Conservation (phyloP, 2,888 invertebrate species). For the Eudemis profundana region DNA sequence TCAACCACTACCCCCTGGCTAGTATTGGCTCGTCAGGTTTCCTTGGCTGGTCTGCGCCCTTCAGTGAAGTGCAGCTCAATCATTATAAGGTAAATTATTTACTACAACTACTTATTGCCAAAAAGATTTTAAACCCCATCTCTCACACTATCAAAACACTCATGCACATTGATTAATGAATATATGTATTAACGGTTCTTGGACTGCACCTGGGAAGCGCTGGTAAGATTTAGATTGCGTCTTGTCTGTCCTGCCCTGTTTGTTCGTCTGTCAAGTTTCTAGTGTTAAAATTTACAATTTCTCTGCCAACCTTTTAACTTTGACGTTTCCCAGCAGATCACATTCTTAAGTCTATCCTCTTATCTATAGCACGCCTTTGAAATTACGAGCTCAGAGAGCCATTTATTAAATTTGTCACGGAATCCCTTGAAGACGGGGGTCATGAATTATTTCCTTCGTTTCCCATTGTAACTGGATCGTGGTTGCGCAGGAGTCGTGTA, state of each 20-base stretch:
- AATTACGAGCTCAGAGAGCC: constrained; percentile 22
- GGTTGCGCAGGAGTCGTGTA: constrained; percentile 77
- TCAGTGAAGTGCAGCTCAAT: constrained; percentile 86
- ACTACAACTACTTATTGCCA: background rate
- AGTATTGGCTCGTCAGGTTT: constrained; percentile 84
- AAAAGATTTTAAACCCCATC: background rate
- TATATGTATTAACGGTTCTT: too few relatives aligned
- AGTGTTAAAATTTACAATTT: background rate
- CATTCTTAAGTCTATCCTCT: background rate
- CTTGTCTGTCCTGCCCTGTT: too few relatives aligned
- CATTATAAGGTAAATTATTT: constrained; percentile 85
- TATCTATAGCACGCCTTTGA: constrained; percentile 24
- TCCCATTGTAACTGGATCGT: constrained; percentile 44
- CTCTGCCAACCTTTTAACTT: background rate
- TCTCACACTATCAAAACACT: background rate
- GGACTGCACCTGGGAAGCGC: too few relatives aligned
- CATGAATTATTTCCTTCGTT: constrained; percentile 11
- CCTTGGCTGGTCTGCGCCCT: constrained; percentile 85
- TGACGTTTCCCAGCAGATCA: constrained; percentile 14
- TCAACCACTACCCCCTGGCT: constrained; percentile 90
- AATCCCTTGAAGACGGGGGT: constrained; percentile 13
- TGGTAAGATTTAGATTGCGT: too few relatives aligned
- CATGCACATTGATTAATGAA: too few relatives aligned
- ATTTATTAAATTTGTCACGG: constrained; percentile 33
- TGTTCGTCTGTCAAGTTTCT: too few relatives aligned